Conservation (phyloP, 2,888 invertebrate species). For the Zygothrica quintamaculata region DNA sequence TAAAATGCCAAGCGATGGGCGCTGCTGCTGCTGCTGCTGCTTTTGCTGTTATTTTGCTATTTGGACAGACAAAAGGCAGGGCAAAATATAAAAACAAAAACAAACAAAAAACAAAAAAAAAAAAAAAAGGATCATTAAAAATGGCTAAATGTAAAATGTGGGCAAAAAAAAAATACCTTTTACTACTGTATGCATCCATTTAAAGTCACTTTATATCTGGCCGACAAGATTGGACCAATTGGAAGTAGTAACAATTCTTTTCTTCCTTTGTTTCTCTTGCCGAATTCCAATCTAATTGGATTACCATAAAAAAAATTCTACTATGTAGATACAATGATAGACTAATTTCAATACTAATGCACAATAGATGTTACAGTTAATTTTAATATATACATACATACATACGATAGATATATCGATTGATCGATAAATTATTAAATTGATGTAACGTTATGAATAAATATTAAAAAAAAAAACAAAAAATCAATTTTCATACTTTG, state of each 20-base stretch:
- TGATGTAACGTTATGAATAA: too few relatives aligned
- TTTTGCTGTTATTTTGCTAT: neutral
- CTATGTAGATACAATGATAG: too few relatives aligned
- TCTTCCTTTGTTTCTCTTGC: neutral
- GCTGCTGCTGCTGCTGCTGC: conserved; percentile 15
- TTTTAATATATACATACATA: too few relatives aligned
- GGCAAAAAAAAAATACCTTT: conserved; percentile 20
- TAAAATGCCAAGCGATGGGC: conserved; percentile 48
- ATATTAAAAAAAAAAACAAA: too few relatives aligned
- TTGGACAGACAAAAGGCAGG: conserved; percentile 43
- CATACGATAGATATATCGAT: too few relatives aligned
- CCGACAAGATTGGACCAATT: conserved; percentile 36
- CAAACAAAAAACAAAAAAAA: neutral
- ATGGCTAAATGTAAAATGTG: conserved; percentile 22
- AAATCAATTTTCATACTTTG: too few relatives aligned
- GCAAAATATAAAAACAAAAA: conserved; percentile 9
- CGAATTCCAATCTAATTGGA: conserved; percentile 33
- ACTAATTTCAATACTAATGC: too few relatives aligned
- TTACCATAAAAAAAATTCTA: conserved; percentile 3
- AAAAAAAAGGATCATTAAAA: conserved; percentile 50
- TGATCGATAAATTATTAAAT: too few relatives aligned
- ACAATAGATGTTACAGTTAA: conserved; percentile 7
- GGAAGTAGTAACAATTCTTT: neutral
- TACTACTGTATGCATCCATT: conserved; percentile 19
- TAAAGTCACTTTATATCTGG: conserved; percentile 19